phyloP scores from a whole-genome alignment of 2,888 invertebrate species.

The Molorchus minor region DNA sequence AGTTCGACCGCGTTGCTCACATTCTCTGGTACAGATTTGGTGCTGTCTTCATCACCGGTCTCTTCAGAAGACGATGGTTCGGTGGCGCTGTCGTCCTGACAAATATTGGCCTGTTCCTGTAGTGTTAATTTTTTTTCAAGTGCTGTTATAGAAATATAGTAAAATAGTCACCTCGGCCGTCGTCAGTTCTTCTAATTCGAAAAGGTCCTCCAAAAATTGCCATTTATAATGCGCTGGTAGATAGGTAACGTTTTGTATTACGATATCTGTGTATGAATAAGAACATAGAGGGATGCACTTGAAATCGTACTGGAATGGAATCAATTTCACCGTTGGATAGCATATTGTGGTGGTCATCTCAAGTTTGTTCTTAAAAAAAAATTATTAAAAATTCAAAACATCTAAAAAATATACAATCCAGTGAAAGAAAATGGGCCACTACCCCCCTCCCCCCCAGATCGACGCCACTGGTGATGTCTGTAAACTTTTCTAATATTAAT shows the following conservation, averaged over 20 bases:
- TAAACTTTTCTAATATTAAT: too few species aligned
- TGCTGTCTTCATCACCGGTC: neutral
- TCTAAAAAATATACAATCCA: neutral
- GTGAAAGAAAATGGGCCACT: too few species aligned
- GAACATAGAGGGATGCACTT: constrained; percentile 67
- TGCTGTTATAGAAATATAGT: too few species aligned
- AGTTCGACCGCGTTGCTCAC: neutral
- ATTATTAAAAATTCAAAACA: neutral
- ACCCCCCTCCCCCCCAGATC: too few species aligned
- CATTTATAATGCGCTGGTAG: constrained; percentile 63
- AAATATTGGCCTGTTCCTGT: too few species aligned
- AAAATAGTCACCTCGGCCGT: constrained; percentile 1
- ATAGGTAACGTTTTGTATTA: constrained; percentile 66
- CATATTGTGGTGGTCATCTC: constrained; percentile 71
- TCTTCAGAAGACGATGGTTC: neutral
- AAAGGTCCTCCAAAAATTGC: constrained; percentile 46
- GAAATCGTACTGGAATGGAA: constrained; percentile 69
- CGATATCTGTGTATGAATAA: constrained; percentile 61
- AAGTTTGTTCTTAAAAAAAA: constrained; percentile 70
- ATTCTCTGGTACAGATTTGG: neutral
- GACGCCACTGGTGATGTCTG: too few species aligned
- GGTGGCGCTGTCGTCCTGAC: neutral
- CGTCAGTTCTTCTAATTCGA: constrained; percentile 24
- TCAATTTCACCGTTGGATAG: constrained; percentile 72
- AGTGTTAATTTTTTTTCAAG: neutral